Conservation (phyloP, 1,140 invertebrate genomes). For the Panagrolaimus sp. region DNA sequence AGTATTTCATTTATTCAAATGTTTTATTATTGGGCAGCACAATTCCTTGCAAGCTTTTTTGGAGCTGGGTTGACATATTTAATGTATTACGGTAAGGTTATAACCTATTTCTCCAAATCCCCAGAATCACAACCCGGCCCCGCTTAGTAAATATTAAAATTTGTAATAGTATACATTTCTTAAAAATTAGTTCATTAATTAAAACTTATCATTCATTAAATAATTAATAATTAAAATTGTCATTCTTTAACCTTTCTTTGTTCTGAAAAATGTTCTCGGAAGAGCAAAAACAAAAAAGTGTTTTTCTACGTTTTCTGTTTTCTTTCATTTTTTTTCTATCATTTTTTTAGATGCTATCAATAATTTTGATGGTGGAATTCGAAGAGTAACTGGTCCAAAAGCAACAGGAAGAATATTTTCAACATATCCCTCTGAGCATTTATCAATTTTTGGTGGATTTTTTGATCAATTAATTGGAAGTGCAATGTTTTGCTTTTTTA, state of each 20-base stretch:
- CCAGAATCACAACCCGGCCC: too few species aligned
- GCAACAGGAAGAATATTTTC: conserved; percentile 66
- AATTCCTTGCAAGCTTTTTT: conserved; percentile 65
- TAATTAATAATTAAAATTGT: too few species aligned
- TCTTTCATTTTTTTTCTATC: neutral
- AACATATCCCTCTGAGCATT: conserved; percentile 64
- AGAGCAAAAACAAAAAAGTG: too few species aligned
- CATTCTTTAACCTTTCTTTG: too few species aligned
- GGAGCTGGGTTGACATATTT: conserved; percentile 62
- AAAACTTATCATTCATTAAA: too few species aligned
- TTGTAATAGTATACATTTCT: too few species aligned
- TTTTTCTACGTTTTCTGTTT: too few species aligned
- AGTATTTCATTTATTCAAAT: conserved; percentile 58
- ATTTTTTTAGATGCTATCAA: conserved; percentile 53
- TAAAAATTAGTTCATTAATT: too few species aligned
- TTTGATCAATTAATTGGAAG: conserved; percentile 67
- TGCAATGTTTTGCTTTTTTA: conserved; percentile 63
- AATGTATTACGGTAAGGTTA: conserved; percentile 63
- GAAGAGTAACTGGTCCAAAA: conserved; percentile 51
- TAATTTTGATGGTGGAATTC: conserved; percentile 62
- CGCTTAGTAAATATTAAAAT: too few species aligned
- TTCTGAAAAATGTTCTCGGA: neutral
- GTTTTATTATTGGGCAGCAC: conserved; percentile 63
- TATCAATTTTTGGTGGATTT: conserved; percentile 61
- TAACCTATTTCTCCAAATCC: too few species aligned